Conservation (phyloP, 2,888 invertebrate genomes). For the Lasioglossum figueresi region DNA sequence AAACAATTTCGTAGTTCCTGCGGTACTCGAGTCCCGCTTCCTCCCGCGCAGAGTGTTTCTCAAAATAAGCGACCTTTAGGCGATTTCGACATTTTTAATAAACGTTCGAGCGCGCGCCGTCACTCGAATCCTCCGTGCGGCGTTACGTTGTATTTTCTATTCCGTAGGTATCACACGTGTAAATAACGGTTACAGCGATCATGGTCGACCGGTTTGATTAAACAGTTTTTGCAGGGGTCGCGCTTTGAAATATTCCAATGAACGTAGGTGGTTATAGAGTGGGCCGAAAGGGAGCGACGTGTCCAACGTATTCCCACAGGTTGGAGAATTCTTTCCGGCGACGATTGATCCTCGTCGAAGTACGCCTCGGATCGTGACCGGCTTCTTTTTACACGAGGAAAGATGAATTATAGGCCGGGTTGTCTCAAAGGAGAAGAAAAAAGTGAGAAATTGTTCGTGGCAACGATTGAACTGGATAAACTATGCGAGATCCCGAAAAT, state of each 20-base stretch:
- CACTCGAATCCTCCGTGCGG: not conserved
- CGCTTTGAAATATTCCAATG: constrained; percentile 1
- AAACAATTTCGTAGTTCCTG: not conserved
- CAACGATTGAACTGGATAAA: not conserved
- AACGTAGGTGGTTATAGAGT: not conserved
- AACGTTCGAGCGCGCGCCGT: not conserved
- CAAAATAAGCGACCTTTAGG: not conserved
- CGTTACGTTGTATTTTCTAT: constrained; percentile 1
- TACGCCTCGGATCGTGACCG: not conserved
- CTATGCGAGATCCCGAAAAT: not conserved
- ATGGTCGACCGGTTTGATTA: not conserved
- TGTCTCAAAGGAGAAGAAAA: not conserved
- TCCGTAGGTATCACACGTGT: not conserved
- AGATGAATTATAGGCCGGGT: not conserved
- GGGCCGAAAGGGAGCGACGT: not conserved
- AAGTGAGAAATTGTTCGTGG: not conserved
- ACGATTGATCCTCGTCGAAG: constrained; percentile 1
- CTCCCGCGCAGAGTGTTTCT: not conserved
- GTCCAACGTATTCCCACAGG: not conserved
- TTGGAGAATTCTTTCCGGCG: not conserved
- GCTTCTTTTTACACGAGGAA: not conserved
- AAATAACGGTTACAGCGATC: not conserved
- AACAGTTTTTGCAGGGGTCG: not conserved
- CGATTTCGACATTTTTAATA: not conserved
- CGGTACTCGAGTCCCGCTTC: not conserved